Evolutionary conservation across 2,888 invertebrate species (phyloP), one percentile per base, ranked within the genome.

Genomic region (Argyresthia goedartella): DNA sequence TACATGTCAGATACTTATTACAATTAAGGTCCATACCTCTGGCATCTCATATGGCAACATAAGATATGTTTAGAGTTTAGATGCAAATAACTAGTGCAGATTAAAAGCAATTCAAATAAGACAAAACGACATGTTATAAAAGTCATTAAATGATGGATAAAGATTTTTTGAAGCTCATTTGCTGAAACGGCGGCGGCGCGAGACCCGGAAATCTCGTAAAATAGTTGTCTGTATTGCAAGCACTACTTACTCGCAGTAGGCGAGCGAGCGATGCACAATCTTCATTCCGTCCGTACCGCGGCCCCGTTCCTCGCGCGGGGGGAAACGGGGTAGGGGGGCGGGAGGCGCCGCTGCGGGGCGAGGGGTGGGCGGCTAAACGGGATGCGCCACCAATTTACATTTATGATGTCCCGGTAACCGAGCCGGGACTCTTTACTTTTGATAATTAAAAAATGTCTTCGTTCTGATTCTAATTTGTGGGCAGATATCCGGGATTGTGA

Each of bases 331-430:
- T 55, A 52, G 16, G 35, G 13, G 42, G 54, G 52, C 47, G 52
- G 49, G 56, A 52, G 52, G 53, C 49, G 52, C 48, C 16, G 56
- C 35, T 61, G 59, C 57, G 58, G 57, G 58, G 57, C 54, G 56
- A 58, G 59, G 63, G 64, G 55, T 58, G 66, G 60, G 62, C 64
- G 63, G 65, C 75, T 78, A 77, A 82, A 76, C 81, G 81, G 78
- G 79, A 84, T 75, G 81, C 79, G 76, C 80, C 79, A 76, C 75
- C 82, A 81, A 84, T 85, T 82, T 85, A 85, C 84, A 85, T 82
- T 85, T 85, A 82, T 84, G 84, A 82, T 82, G 77, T 77, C 76
- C 73, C 75, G 42, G 76, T 80, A 79, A 82, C 80, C 73, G 80
- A 84, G 79, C 81, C 72, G 69, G 72, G 70, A 71, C 25, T 81